Base-by-base conservation (phyloP, 2,797 vertebrate genomes). In the Pseudomugil tenellus region DNA sequence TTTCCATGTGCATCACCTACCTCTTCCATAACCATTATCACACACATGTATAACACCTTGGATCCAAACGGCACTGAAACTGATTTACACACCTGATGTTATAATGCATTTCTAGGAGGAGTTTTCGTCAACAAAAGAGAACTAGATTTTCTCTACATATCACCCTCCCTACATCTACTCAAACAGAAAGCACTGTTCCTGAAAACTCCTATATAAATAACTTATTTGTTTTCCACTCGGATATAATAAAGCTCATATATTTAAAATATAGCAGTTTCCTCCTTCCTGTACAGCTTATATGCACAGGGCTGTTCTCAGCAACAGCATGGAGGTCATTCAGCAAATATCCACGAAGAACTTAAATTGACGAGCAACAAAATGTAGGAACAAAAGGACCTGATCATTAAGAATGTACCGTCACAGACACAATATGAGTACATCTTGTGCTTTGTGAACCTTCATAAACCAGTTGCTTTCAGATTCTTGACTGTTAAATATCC, bases 1-100 rank as follows among this genome's bases (percentile, higher is more conserved):
- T 57, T 84, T 85, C 75, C 57, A 77, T 68, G 70, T 58, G 80
- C 77, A 14, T 85, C 82, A 79, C 70, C 75, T 79, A 63, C 79
- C 80, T 77, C 58, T 63, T 41, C 71, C 78, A 67, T 84, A 85
- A 72, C 67, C 81, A 79, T 21, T 39, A 78, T 82, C 78, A 46
- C 70, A 68, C 63, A 72, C 72, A 57, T 58, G 63, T 72, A 62
- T 32, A 4, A 32, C 32, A 69, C 63, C 57, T 59, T 62, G 72
- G 66, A 75, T 56, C 78, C 55, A 70, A 67, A 62, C 67, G 68
- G 58, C 79, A 70, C 32, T 23, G 53, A 72, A 62, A 65, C 56
- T 63, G 75, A 84, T 83, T 77, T 74, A 60, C 72, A 80, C 79
- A 84, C 59, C 65, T 75, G 63, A 52, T 67, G 60, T 76, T 49